Evolutionary conservation across 2,113 vertebrate species (phyloP).

Genomic region (Gallinago media): DNA sequence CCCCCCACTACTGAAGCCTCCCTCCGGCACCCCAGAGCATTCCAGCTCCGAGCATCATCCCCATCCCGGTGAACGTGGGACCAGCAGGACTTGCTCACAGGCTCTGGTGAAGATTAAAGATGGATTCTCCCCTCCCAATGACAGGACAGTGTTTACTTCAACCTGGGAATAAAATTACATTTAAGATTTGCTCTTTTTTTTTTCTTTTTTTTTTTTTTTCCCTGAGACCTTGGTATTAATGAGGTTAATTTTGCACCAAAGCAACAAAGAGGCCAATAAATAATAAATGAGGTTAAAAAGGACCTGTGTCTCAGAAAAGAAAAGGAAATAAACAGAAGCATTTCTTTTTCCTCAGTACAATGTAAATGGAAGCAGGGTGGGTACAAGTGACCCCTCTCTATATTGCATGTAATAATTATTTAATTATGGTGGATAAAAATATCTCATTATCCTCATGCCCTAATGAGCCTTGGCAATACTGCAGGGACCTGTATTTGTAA

Average conservation of each 20-base stretch:
- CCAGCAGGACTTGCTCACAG: accelerated
- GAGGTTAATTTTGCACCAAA: not conserved
- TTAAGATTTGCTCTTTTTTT: accelerated
- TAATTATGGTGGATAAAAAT: constrained; percentile 31
- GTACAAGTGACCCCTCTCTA: not conserved
- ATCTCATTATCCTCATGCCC: not conserved
- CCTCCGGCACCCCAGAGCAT: accelerated
- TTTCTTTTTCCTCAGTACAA: not conserved
- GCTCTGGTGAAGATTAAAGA: not conserved
- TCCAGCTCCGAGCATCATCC: not conserved
- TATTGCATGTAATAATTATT: not conserved
- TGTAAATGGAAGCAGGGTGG: not conserved
- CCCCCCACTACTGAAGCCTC: accelerated
- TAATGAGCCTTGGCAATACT: constrained; percentile 23
- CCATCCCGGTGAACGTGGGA: accelerated
- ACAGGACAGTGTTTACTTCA: not conserved
- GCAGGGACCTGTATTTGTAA: not conserved
- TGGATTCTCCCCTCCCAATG: not conserved
- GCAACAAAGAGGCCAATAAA: not conserved
- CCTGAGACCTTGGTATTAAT: not conserved
- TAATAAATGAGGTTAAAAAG: not conserved
- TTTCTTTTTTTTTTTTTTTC: not conserved
- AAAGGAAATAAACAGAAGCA: not conserved
- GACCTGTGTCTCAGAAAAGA: not conserved
- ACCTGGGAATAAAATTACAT: not conserved